Percentiles rank a stretch among this genome's conserved stretches.
Evolutionary conservation across 2,113 vertebrate genomes (phyloP).

Genomic region (Prochilodus magdalenae): DNA sequence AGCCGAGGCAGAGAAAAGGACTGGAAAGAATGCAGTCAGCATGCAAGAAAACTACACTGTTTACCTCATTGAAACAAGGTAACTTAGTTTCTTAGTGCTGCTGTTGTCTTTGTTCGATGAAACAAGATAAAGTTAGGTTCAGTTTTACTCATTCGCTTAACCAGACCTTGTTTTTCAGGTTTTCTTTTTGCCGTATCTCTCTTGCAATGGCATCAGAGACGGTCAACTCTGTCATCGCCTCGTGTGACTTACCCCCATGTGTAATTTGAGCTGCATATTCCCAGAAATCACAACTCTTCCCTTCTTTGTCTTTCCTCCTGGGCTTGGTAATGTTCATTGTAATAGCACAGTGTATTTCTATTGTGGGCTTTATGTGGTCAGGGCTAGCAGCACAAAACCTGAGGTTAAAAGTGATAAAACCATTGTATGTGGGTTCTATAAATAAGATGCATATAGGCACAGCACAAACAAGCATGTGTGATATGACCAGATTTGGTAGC

Average conservation of each 20-base stretch:
- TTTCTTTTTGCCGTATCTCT: too few relatives aligned
- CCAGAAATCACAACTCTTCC: background rate
- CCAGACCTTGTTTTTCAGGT: too few relatives aligned
- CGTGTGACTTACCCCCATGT: background rate
- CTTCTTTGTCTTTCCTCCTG: too few relatives aligned
- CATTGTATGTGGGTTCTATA: too few relatives aligned
- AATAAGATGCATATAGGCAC: background rate
- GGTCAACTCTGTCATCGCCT: background rate
- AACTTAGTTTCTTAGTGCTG: constrained; percentile 19
- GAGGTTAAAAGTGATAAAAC: too few relatives aligned
- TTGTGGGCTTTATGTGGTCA: background rate
- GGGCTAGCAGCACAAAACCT: background rate
- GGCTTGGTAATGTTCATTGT: background rate
- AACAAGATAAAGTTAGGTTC: too few relatives aligned
- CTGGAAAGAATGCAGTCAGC: constrained; percentile 89
- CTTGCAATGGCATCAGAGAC: too few relatives aligned
- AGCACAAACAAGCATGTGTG: background rate
- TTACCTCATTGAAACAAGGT: constrained; percentile 96
- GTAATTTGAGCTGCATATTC: background rate
- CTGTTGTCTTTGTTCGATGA: too few relatives aligned
- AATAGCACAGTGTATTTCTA: background rate
- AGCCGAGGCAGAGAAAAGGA: constrained; percentile 92
- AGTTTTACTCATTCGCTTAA: background rate
- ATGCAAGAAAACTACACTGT: constrained; percentile 96
- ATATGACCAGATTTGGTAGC: background rate